Conservation (phyloP, 1,140 invertebrate species). For the Danaus plexippus region DNA sequence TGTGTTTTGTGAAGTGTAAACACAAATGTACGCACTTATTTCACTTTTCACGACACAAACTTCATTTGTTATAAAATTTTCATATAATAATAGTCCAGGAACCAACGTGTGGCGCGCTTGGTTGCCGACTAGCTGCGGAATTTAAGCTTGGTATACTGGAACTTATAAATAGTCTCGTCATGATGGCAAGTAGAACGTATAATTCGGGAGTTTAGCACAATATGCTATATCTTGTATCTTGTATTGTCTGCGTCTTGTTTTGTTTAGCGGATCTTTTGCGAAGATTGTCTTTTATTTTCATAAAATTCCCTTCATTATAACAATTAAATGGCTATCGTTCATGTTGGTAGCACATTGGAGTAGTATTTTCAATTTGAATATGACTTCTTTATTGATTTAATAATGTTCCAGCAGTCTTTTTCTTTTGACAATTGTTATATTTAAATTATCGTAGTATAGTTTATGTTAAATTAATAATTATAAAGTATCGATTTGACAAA, state of each 20-base stretch:
- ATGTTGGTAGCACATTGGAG: too few species aligned
- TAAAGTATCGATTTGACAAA: too few species aligned
- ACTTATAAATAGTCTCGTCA: conserved; percentile 63
- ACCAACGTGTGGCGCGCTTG: conserved; percentile 39
- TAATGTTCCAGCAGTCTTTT: too few species aligned
- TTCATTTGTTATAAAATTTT: conserved; percentile 7
- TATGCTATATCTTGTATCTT: conserved; percentile 19
- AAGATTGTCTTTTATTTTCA: too few species aligned
- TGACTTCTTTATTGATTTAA: too few species aligned
- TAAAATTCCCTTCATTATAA: too few species aligned
- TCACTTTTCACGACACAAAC: conserved; percentile 34
- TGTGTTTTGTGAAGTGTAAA: conserved; percentile 18
- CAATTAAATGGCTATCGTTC: too few species aligned
- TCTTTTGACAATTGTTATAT: too few species aligned
- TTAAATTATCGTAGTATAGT: too few species aligned
- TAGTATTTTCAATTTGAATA: too few species aligned
- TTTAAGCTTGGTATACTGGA: conserved; percentile 58
- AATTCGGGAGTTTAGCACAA: conserved; percentile 32
- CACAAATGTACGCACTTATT: conserved; percentile 40
- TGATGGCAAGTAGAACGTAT: conserved; percentile 37
- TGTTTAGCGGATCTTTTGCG: too few species aligned
- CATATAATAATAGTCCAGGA: conserved; percentile 14
- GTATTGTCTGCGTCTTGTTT: neutral
- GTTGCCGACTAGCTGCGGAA: conserved; percentile 52
- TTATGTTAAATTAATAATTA: too few species aligned